These are phyloP conservation scores for Trididemnum clinides DNA, from an alignment of 23 tunicate species.

Conservation along the genomic window DNA sequence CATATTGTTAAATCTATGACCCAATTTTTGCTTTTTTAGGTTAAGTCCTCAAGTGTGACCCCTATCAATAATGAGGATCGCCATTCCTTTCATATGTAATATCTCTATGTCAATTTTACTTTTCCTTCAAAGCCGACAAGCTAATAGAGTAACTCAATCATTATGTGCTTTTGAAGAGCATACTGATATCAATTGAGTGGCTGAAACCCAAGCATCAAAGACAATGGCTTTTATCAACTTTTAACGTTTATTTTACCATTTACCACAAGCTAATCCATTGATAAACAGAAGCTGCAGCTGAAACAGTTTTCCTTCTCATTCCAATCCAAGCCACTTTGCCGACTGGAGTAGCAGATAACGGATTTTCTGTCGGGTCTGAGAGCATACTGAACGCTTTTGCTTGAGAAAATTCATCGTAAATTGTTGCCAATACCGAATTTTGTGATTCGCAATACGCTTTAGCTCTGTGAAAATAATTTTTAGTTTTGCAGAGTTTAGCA, in stretches of 20 bases:
- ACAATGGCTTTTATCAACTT: no score
- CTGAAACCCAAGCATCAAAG: no score
- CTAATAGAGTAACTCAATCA: no score
- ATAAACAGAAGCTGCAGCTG: conserved; percentile 17
- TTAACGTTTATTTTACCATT: background rate
- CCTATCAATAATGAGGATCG: no score
- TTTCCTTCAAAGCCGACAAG: background rate
- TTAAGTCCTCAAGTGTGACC: no score
- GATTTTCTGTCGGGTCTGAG: conserved; percentile 80
- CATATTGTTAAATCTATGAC: no score
- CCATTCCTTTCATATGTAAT: background rate
- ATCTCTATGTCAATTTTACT: background rate
- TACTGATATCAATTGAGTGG: no score
- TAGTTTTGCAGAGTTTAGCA: no score
- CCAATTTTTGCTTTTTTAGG: no score
- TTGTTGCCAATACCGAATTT: conserved; percentile 61
- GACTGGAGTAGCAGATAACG: conserved; percentile 41
- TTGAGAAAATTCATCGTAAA: conserved; percentile 69
- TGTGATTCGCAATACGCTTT: conserved; percentile 31
- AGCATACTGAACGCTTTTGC: conserved; percentile 73
- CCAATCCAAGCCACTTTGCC: conserved; percentile 83
- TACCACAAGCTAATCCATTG: conserved; percentile 72
- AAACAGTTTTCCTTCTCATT: conserved; percentile 7
- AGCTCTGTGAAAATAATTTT: conserved; percentile 61
- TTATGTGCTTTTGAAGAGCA: no score